A percentile compares a stretch with the other conserved stretches of the same genome.
These are phyloP conservation scores for Drosophila sp. DNA, from an alignment of 1,140 invertebrate species.

Conservation along the genomic window DNA sequence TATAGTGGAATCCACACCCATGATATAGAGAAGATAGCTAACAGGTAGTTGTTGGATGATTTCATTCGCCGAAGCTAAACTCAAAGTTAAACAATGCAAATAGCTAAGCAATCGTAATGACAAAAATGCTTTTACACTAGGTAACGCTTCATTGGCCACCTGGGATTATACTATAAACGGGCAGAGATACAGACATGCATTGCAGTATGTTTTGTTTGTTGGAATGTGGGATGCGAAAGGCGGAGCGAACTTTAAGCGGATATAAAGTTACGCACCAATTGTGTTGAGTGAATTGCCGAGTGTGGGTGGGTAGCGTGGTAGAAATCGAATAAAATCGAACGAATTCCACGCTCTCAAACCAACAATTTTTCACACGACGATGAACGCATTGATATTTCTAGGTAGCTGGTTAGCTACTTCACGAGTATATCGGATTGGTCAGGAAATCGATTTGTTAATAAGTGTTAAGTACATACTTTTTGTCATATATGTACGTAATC, in stretches of 20 bases:
- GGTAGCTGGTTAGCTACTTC: too few relatives aligned
- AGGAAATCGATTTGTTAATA: slow-evolving; percentile 3
- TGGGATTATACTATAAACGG: neutral
- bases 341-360: slow-evolving; percentile 10
- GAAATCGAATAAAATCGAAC: slow-evolving; percentile 12
- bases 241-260: slow-evolving; percentile 12
- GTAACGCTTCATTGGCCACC: slow-evolving; percentile 45
- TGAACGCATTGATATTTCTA: neutral
- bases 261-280: slow-evolving; percentile 52
- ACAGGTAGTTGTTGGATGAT: slow-evolving; percentile 63
- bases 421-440: neutral
- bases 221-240: slow-evolving; percentile 18
- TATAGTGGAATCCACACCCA: neutral
- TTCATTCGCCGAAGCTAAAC: slow-evolving; percentile 27
- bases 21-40: neutral
- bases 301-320: neutral
- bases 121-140: slow-evolving; percentile 34
- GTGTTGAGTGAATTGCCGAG: neutral
- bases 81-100: slow-evolving; percentile 40
- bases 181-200: slow-evolving; percentile 13
- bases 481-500: too few relatives aligned
- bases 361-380: neutral
- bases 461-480: neutral
- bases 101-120: slow-evolving; percentile 48
- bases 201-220: neutral